phyloP scores from a whole-genome alignment of 2,113 vertebrate species.

The Orcinus orca region DNA sequence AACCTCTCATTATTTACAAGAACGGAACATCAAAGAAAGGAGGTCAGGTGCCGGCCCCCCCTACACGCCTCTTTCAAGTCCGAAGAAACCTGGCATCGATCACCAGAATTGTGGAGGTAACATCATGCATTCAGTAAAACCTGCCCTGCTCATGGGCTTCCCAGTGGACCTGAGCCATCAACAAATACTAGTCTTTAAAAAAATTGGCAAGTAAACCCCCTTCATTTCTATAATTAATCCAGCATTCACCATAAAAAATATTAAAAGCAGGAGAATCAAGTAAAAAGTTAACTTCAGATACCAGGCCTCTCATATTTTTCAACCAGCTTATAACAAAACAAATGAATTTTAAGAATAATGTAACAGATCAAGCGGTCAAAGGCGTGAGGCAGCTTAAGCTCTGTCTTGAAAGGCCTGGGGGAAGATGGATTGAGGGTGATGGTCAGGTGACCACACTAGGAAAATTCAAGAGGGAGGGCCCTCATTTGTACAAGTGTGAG shows the following conservation, averaged over 20 bases:
- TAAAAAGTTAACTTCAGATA: neutral
- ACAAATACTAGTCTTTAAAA: neutral
- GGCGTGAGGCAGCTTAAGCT: neutral
- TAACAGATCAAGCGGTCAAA: neutral
- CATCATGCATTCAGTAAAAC: neutral
- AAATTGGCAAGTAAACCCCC: neutral
- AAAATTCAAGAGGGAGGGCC: neutral
- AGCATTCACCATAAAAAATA: neutral
- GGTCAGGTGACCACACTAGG: neutral
- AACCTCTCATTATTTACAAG: slow-evolving; percentile 91
- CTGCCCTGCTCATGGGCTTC: neutral
- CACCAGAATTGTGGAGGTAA: slow-evolving; percentile 93
- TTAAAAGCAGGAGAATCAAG: neutral
- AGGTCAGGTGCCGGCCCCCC: slow-evolving; percentile 81
- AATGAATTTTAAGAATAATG: neutral
- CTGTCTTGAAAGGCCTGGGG: neutral
- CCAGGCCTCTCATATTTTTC: neutral
- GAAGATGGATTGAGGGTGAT: neutral
- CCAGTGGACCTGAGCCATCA: neutral
- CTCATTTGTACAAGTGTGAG: neutral
- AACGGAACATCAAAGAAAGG: slow-evolving; percentile 89
- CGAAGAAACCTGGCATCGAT: slow-evolving; percentile 88
- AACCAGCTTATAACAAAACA: neutral
- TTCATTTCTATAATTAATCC: neutral
- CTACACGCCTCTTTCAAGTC: slow-evolving; percentile 90